phyloP scores from a whole-genome alignment of 2,113 vertebrate genomes.

The Pseudopipra pipra region DNA sequence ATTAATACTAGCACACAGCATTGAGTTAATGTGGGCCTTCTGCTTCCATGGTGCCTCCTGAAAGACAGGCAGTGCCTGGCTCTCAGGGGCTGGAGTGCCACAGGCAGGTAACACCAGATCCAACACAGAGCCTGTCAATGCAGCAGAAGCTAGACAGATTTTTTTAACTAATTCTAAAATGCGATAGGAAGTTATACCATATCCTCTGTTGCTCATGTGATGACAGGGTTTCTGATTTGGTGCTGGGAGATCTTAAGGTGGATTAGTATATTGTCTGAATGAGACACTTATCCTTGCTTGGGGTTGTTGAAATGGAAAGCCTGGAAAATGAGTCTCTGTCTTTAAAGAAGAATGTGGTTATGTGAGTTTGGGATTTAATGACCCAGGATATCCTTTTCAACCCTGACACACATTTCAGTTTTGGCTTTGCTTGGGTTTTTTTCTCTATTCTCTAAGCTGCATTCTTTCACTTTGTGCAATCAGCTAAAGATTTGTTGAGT shows the following conservation, averaged over 20 bases:
- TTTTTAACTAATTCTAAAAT: background rate
- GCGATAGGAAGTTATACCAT: background rate
- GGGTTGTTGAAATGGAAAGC: background rate
- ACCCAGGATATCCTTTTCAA: background rate
- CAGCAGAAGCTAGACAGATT: background rate
- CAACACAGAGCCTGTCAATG: background rate
- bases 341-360: background rate
- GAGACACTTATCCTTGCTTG: background rate
- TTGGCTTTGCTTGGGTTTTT: background rate
- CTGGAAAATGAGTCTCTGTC: background rate
- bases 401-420: background rate
- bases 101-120: background rate
- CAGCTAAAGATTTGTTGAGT: background rate
- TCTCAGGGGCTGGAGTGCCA: rapidly evolving
- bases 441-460: background rate
- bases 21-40: background rate
- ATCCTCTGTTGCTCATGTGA: background rate
- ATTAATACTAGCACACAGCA: background rate
- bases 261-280: background rate
- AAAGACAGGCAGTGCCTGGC: background rate
- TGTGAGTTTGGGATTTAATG: background rate
- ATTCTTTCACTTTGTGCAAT: background rate
- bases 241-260: background rate
- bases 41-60: background rate
- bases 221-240: background rate